Conservation (phyloP, 1,140 invertebrate species). For the Anagrus nilaparvatae region DNA sequence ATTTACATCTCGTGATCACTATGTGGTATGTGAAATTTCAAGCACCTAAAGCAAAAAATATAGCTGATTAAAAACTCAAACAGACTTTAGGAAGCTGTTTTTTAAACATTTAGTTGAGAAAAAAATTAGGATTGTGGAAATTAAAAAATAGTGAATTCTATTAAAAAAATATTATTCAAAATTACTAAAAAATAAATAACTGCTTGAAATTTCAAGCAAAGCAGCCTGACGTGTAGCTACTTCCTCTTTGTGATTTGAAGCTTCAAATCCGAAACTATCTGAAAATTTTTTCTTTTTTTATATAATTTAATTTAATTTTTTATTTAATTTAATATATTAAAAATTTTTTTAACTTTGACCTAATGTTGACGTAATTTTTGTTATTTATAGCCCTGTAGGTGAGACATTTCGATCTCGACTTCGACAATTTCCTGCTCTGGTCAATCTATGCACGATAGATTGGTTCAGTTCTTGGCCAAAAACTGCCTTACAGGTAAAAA, state of each 20-base stretch:
- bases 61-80: neutral
- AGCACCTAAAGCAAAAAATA: neutral
- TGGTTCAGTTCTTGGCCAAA: conserved; percentile 63
- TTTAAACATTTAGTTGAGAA: too few species aligned
- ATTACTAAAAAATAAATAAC: too few species aligned
- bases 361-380: neutral
- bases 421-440: conserved; percentile 61
- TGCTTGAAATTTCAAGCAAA: too few species aligned
- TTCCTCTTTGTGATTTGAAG: too few species aligned
- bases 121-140: too few species aligned
- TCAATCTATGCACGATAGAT: conserved; percentile 68
- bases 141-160: too few species aligned
- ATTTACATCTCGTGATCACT: conserved; percentile 51
- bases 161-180: too few species aligned
- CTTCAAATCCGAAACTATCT: too few species aligned
- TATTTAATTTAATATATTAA: neutral
- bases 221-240: too few species aligned
- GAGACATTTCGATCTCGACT: conserved; percentile 54
- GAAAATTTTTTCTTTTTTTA: conserved; percentile 1
- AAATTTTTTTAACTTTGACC: neutral
- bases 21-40: conserved; percentile 48
- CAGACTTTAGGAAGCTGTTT: too few species aligned
- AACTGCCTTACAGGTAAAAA: conserved; percentile 45
- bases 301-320: neutral
- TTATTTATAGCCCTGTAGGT: conserved; percentile 51